These are phyloP conservation scores for Monoplex corrugatus DNA, from an alignment of 2,888 invertebrate species.

Conservation along the genomic window DNA sequence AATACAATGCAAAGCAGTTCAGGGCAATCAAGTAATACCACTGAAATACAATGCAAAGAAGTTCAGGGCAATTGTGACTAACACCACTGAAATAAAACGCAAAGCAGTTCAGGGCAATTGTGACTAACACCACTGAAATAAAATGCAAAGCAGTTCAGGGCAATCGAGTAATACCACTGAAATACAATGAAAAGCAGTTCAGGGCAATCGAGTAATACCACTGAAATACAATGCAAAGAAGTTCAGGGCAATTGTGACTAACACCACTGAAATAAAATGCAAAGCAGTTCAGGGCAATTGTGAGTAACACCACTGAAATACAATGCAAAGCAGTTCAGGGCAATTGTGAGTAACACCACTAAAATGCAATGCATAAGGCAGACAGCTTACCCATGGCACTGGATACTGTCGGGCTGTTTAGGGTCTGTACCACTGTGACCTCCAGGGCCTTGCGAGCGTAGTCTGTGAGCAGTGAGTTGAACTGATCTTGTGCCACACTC, in stretches of 20 bases:
- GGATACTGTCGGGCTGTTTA: conserved; percentile 4
- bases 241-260: not conserved
- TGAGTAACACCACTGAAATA: not conserved
- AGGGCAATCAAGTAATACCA: too few relatives aligned
- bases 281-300: too few relatives aligned
- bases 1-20: too few relatives aligned
- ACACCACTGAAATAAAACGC: too few relatives aligned
- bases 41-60: too few relatives aligned
- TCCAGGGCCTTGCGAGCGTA: conserved; percentile 79
- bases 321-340: not conserved
- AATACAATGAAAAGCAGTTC: too few relatives aligned
- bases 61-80: too few relatives aligned
- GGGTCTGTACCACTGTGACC: conserved; percentile 71
- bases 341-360: not conserved
- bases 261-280: too few relatives aligned
- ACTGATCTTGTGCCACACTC: conserved; percentile 66
- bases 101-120: too few relatives aligned
- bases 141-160: not conserved
- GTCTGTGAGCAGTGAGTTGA: conserved; percentile 73
- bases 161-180: too few relatives aligned
- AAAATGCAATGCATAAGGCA: not conserved
- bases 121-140: not conserved
- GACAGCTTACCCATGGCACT: conserved; percentile 10
- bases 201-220: too few relatives aligned
- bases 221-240: too few relatives aligned